A percentile compares a stretch with the other conserved stretches of the same genome.
Evolutionary conservation across 2,888 invertebrate species (phyloP).

Genomic region (Acronicta psi): DNA sequence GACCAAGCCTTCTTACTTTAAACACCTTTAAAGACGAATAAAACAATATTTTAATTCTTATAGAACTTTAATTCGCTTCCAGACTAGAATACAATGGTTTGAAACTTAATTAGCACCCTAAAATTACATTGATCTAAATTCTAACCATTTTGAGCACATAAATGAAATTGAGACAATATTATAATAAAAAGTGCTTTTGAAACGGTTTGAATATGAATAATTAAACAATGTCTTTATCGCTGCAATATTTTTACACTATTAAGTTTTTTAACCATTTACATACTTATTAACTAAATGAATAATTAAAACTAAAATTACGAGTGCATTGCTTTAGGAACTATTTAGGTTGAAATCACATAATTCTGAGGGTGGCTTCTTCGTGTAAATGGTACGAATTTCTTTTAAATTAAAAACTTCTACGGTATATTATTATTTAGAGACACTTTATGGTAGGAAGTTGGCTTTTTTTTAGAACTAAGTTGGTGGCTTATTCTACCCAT

Average conservation of each 20-base stretch:
- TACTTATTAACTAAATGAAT: constrained; percentile 17
- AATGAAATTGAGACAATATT: constrained; percentile 4
- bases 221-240: not conserved
- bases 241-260: constrained; percentile 8
- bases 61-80: constrained; percentile 77
- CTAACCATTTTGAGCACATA: constrained; percentile 35
- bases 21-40: constrained; percentile 4
- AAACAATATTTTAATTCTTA: constrained; percentile 56
- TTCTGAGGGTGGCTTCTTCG: too few relatives aligned
- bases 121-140: constrained; percentile 29
- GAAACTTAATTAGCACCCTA: constrained; percentile 76
- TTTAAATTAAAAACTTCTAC: too few relatives aligned
- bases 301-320: constrained; percentile 21
- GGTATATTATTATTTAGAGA: too few relatives aligned
- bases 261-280: constrained; percentile 22
- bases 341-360: not conserved
- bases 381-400: too few relatives aligned
- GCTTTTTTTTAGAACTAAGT: too few relatives aligned
- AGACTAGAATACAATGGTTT: constrained; percentile 84
- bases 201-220: too few relatives aligned
- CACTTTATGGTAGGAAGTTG: too few relatives aligned
- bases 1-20: too few relatives aligned
- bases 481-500: too few relatives aligned
- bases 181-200: not conserved
- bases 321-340: constrained; percentile 44